Percentiles rank a stretch among this genome's conserved stretches.
phyloP scores from a whole-genome alignment of 2,113 vertebrate species.

The Vanacampus margaritifer region DNA sequence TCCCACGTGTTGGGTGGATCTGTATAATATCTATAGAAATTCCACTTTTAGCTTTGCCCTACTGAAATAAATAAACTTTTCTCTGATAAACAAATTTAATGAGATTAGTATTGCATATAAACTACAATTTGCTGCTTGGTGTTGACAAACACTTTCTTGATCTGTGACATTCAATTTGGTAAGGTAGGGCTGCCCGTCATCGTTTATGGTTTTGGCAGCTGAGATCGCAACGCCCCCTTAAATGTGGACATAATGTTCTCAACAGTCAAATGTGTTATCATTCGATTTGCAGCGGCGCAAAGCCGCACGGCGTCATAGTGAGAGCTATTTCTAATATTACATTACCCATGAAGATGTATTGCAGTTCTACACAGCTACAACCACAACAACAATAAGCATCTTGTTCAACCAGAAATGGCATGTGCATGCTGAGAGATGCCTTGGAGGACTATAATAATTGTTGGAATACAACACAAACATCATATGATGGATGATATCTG shows the following conservation, averaged over 20 bases:
- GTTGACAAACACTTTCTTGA: constrained; percentile 49
- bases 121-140: too few species aligned
- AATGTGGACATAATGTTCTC: constrained; percentile 17
- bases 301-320: background rate
- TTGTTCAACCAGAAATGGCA: constrained; percentile 2
- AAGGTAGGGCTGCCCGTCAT: constrained; percentile 39
- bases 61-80: too few species aligned
- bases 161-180: constrained; percentile 66
- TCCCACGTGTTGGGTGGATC: too few species aligned
- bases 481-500: background rate
- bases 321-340: background rate
- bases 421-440: background rate
- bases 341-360: background rate
- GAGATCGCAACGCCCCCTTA: constrained; percentile 40
- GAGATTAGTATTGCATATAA: too few species aligned
- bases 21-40: too few species aligned
- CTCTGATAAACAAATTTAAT: too few species aligned
- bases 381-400: background rate
- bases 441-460: too few species aligned
- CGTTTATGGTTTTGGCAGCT: constrained; percentile 50
- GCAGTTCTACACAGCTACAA: background rate
- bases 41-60: too few species aligned
- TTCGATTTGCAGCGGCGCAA: background rate
- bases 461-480: background rate
- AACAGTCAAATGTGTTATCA: background rate